Conservation (phyloP, 2,888 invertebrate genomes). For the Rhingia rostrata region DNA sequence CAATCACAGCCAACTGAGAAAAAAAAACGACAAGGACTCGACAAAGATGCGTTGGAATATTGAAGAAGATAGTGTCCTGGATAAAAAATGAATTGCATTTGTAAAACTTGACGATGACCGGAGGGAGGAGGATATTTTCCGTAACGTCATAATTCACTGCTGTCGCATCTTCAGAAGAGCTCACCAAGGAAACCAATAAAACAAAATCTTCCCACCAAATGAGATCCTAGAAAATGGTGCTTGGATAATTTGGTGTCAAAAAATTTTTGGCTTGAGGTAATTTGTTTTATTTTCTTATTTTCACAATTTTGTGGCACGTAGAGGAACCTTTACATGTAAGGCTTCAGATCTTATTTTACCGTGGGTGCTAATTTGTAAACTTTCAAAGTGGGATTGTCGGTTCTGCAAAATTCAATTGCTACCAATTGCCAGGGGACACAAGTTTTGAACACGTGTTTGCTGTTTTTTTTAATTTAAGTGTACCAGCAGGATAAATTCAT, state of each 20-base stretch:
- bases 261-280: conserved; percentile 16
- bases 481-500: no score
- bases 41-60: conserved; percentile 45
- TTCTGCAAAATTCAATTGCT: conserved; percentile 10
- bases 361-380: conserved; percentile 41
- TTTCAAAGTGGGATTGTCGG: neutral
- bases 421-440: conserved; percentile 26
- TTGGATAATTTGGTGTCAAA: conserved; percentile 23
- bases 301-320: neutral
- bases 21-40: conserved; percentile 10
- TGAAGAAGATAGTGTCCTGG: conserved; percentile 49
- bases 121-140: neutral
- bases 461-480: no score
- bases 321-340: neutral
- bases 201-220: conserved; percentile 25
- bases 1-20: conserved; percentile 31
- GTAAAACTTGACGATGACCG: neutral
- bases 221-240: conserved; percentile 15
- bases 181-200: conserved; percentile 38
- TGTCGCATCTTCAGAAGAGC: conserved; percentile 3
- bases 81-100: conserved; percentile 67
- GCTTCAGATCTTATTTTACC: neutral
- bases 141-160: neutral
- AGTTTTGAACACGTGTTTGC: no score
- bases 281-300: conserved; percentile 7